phyloP scores from a whole-genome alignment of 1,140 invertebrate species.

The Scaptomyza graminum region DNA sequence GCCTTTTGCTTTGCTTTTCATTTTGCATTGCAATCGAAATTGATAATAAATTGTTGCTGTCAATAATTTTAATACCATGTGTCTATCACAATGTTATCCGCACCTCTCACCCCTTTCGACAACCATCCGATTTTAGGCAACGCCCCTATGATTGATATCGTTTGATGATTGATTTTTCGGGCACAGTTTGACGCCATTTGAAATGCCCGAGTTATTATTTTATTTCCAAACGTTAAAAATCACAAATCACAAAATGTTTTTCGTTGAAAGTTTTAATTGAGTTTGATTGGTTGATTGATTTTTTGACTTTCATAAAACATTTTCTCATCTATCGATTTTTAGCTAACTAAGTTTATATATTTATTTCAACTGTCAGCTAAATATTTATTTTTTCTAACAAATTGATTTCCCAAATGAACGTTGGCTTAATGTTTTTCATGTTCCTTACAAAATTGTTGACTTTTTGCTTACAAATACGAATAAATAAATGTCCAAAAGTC shows the following conservation, averaged over 20 bases:
- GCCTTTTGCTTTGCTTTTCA: slow-evolving; percentile 23
- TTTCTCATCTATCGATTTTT: no score
- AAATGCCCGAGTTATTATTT: background rate
- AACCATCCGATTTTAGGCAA: slow-evolving; percentile 37
- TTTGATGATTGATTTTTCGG: slow-evolving; percentile 11
- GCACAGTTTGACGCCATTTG: slow-evolving; percentile 29
- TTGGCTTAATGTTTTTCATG: background rate
- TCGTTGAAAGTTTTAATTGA: background rate
- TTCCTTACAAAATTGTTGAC: background rate
- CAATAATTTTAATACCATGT: slow-evolving; percentile 76
- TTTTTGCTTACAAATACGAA: background rate
- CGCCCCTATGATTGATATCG: slow-evolving; percentile 47
- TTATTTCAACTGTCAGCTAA: no score
- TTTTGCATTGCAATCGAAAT: slow-evolving; percentile 49
- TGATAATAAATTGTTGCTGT: slow-evolving; percentile 78
- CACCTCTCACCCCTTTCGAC: background rate
- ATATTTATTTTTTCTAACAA: background rate
- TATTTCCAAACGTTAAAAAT: background rate
- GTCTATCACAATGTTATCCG: slow-evolving; percentile 60
- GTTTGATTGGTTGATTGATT: no score
- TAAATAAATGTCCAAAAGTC: no score
- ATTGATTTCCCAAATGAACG: background rate
- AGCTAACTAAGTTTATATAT: no score
- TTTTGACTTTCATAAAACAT: no score
- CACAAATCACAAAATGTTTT: background rate